phyloP scores from a whole-genome alignment of 2,797 vertebrate species.

The Tangara arthus region DNA sequence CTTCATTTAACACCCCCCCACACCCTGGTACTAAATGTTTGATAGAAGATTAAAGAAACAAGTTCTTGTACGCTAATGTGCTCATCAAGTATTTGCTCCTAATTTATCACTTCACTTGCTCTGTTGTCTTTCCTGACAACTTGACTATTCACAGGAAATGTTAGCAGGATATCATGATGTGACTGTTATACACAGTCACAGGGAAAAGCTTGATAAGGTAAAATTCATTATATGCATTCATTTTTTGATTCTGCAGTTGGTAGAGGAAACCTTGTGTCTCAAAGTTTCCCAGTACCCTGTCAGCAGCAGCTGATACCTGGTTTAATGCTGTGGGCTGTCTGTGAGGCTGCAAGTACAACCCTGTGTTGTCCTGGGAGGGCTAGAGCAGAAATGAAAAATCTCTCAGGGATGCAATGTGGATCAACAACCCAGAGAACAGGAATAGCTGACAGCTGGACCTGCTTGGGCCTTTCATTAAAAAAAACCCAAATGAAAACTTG shows the following conservation, averaged over 20 bases:
- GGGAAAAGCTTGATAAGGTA: neutral
- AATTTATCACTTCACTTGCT: neutral
- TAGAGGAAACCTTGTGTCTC: neutral
- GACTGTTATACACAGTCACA: neutral
- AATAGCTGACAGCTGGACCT: neutral
- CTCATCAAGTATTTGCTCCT: neutral
- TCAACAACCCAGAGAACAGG: neutral
- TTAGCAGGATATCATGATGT: neutral
- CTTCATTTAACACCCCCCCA: neutral
- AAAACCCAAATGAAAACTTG: neutral
- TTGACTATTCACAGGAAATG: neutral
- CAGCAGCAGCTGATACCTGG: neutral
- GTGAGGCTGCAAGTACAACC: neutral
- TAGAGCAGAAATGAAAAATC: neutral
- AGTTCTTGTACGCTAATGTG: neutral
- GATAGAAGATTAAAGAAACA: neutral
- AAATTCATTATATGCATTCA: neutral
- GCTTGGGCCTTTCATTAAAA: neutral
- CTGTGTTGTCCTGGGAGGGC: neutral
- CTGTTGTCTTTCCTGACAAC: neutral
- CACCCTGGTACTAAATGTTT: neutral
- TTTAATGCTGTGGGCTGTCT: neutral
- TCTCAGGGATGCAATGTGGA: accelerated
- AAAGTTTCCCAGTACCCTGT: neutral
- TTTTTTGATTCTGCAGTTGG: neutral